A percentile compares a stretch with the other conserved stretches of the same genome.
phyloP scores from a whole-genome alignment of 2,113 vertebrate genomes.

The Chlorodrepanis virens region DNA sequence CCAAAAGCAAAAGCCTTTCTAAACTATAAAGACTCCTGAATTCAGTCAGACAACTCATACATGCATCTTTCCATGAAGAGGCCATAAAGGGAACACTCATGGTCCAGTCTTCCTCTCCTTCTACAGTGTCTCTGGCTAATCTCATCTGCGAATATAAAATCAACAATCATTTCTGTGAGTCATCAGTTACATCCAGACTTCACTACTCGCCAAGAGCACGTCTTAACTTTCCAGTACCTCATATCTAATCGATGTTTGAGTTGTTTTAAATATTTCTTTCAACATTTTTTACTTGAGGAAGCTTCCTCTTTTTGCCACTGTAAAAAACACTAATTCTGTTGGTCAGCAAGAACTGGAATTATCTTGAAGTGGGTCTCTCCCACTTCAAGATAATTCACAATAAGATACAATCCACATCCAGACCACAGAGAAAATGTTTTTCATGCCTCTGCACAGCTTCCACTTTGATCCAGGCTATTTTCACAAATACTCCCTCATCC shows the following conservation, averaged over 20 bases:
- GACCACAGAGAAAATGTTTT: not conserved
- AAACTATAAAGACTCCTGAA: not conserved
- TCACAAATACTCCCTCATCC: not conserved
- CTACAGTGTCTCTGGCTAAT: not conserved
- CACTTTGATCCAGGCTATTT: not conserved
- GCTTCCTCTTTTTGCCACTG: not conserved
- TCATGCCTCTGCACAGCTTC: not conserved
- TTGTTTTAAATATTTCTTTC: not conserved
- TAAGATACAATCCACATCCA: not conserved
- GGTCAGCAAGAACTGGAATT: not conserved
- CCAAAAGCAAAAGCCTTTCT: not conserved
- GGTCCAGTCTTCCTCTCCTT: not conserved
- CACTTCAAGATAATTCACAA: too few relatives aligned
- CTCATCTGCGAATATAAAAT: not conserved
- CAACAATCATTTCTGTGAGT: not conserved
- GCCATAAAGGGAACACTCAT: not conserved
- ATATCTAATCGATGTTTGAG: not conserved
- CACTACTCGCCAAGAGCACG: not conserved
- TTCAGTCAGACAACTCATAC: not conserved
- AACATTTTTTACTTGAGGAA: not conserved
- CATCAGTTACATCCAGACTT: not conserved
- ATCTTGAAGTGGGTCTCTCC: not conserved
- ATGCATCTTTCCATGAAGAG: not conserved
- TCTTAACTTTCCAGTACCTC: not conserved
- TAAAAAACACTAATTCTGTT: not conserved